Evolutionary conservation across 2,797 vertebrate species (phyloP).

Genomic region (Phyllotis vaccarum): DNA sequence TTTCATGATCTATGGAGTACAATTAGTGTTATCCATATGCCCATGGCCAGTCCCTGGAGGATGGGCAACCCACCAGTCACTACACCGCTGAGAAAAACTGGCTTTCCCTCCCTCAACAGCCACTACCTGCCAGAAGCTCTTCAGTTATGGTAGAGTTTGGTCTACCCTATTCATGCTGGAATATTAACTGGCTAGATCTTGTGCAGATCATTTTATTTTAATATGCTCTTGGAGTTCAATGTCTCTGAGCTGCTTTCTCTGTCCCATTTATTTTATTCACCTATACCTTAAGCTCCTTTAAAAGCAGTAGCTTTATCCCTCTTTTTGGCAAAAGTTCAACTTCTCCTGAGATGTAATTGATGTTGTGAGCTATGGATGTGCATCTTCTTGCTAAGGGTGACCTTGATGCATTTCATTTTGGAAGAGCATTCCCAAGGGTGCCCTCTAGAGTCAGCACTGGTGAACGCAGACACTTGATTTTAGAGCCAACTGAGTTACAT

Average conservation of each 20-base stretch:
- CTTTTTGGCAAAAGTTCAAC: not conserved
- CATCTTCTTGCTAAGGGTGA: not conserved
- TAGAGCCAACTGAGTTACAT: not conserved
- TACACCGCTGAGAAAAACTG: not conserved
- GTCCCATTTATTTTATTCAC: conserved; percentile 4
- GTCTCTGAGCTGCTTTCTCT: not conserved
- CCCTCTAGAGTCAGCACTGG: not conserved
- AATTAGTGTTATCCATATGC: not conserved
- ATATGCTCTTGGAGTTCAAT: not conserved
- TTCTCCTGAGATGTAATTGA: not conserved
- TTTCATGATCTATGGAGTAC: not conserved
- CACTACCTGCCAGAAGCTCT: not conserved
- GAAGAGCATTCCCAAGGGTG: not conserved
- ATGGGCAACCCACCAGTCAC: not conserved
- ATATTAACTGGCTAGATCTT: not conserved
- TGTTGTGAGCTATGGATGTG: not conserved
- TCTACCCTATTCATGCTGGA: not conserved
- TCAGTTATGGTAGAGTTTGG: not conserved
- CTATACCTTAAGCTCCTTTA: not conserved
- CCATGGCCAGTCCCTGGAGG: not conserved
- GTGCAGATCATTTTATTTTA: not conserved
- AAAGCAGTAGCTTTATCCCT: conserved; percentile 2
- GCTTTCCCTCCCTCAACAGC: too few species aligned
- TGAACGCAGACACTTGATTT: conserved; percentile 6
- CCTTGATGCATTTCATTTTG: not conserved